Evolutionary conservation across 2,113 vertebrate species (phyloP).

Genomic region (Nyctibius bracteatus): DNA sequence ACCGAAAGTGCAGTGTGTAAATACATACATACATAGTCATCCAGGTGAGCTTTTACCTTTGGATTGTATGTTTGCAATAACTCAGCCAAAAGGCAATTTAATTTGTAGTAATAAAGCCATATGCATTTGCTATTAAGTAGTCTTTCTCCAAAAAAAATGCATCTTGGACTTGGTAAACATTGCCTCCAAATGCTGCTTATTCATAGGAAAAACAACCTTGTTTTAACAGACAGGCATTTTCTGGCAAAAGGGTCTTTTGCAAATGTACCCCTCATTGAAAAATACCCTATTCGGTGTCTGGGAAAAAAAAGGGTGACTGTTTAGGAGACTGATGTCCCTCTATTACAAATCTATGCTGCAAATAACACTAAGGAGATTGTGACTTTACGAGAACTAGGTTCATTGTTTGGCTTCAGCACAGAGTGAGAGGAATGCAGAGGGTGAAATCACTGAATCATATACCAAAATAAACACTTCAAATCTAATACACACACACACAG

Average conservation of each 20-base stretch:
- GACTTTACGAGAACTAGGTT: neutral
- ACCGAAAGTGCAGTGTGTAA: neutral
- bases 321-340: neutral
- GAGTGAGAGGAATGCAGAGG: slow-evolving; percentile 8
- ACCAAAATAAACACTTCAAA: slow-evolving; percentile 56
- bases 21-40: neutral
- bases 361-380: neutral
- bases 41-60: neutral
- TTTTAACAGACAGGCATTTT: neutral
- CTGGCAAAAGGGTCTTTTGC: neutral
- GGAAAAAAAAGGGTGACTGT: neutral
- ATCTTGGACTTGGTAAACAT: slow-evolving; percentile 1
- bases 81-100: neutral
- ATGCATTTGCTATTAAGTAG: neutral
- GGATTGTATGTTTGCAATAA: neutral
- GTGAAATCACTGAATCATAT: slow-evolving; percentile 19
- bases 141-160: neutral
- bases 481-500: neutral
- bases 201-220: neutral
- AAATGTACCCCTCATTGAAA: neutral
- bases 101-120: slow-evolving; percentile 5
- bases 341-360: neutral
- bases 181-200: neutral
- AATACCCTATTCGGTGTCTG: neutral
- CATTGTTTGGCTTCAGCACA: slow-evolving; percentile 2